phyloP scores from a whole-genome alignment of 2,888 invertebrate species.

The Adelphocoris suturalis region DNA sequence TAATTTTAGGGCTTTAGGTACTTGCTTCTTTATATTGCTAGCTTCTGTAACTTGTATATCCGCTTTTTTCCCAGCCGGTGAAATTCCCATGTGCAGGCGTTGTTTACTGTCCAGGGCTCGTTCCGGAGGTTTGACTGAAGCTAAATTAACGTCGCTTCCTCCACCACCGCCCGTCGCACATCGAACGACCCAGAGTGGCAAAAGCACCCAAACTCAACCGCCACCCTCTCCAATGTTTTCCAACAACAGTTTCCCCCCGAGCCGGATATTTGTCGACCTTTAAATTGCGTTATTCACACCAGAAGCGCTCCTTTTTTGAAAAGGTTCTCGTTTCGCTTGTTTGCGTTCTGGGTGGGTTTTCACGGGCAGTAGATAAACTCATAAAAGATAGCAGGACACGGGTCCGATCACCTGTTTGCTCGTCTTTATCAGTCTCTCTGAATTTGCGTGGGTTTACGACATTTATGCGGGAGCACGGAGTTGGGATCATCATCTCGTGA shows the following conservation, averaged over 20 bases:
- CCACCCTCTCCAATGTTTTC: not conserved
- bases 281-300: slow-evolving; percentile 39
- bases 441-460: not conserved
- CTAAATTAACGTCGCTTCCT: slow-evolving; percentile 17
- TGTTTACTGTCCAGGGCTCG: slow-evolving; percentile 6
- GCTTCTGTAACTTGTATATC: too few species aligned
- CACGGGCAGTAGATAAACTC: slow-evolving; percentile 3
- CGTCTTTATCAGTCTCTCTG: not conserved
- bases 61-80: not conserved
- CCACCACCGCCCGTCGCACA: not conserved
- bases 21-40: too few species aligned
- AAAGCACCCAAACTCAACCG: not conserved
- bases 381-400: not conserved
- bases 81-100: not conserved
- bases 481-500: not conserved
- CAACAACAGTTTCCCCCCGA: slow-evolving; percentile 9
- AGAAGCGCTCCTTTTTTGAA: not conserved
- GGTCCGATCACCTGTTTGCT: not conserved
- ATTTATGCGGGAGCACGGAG: not conserved
- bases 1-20: too few species aligned
- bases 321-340: slow-evolving; percentile 10
- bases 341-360: not conserved
- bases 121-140: not conserved
- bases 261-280: slow-evolving; percentile 38
- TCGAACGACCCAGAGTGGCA: not conserved